phyloP scores from a whole-genome alignment of 2,797 vertebrate genomes.

The Octomys mimax region DNA sequence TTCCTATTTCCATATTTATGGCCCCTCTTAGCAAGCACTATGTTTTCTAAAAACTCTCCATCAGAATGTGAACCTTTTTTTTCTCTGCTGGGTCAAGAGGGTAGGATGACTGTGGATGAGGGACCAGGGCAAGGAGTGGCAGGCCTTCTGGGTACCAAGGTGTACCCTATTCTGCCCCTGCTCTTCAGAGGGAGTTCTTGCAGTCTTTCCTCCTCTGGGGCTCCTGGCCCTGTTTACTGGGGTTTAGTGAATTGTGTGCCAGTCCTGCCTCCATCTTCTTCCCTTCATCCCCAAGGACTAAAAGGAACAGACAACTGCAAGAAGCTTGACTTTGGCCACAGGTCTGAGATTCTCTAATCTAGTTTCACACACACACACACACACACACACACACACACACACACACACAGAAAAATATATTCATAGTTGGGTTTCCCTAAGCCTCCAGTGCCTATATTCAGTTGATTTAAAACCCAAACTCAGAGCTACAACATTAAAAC shows the following conservation, averaged over 20 bases:
- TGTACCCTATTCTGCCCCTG: neutral
- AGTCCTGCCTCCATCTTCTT: too few species aligned
- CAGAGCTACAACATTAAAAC: neutral
- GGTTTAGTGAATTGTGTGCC: too few species aligned
- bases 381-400: too few species aligned
- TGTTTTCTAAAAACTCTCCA: conserved; percentile 6
- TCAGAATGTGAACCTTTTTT: neutral
- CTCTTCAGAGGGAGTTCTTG: neutral
- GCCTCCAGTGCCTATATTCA: neutral
- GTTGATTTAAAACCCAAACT: neutral
- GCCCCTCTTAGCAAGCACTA: neutral
- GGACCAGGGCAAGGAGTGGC: neutral
- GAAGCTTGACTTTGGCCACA: neutral
- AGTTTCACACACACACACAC: neutral
- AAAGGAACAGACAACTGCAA: neutral
- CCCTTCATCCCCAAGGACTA: neutral
- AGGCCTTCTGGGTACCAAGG: neutral
- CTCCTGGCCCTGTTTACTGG: neutral
- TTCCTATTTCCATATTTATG: conserved; percentile 47
- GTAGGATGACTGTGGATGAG: neutral
- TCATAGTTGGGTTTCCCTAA: neutral
- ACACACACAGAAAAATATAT: too few species aligned
- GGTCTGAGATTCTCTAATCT: neutral
- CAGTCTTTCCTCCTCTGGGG: neutral
- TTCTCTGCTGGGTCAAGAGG: neutral